Percentiles rank a stretch among this genome's conserved stretches.
Evolutionary conservation across 2,797 vertebrate species (phyloP).

Genomic region (Bufotes viridis): DNA sequence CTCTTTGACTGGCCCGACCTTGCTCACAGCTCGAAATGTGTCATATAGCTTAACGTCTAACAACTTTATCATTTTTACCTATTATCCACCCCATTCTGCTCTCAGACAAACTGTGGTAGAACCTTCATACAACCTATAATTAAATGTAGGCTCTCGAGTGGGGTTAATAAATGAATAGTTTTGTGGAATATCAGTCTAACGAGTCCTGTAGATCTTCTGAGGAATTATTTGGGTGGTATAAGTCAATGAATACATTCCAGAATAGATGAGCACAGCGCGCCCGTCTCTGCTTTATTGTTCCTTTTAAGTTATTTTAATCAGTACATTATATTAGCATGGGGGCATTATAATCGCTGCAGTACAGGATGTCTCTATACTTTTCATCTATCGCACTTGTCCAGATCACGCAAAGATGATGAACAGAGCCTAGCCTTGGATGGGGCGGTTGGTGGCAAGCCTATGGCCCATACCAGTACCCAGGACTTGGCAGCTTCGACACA

Average conservation of each 20-base stretch:
- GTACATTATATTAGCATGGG: background rate
- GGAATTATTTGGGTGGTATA: slow-evolving; percentile 2
- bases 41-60: background rate
- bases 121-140: background rate
- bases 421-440: background rate
- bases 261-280: background rate
- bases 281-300: background rate
- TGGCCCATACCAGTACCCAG: background rate
- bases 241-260: background rate
- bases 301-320: slow-evolving; percentile 10
- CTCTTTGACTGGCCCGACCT: background rate
- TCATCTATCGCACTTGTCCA: background rate
- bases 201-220: background rate
- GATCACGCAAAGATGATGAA: background rate
- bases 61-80: too few species aligned
- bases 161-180: background rate
- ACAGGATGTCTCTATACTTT: background rate
- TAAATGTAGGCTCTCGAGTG: background rate
- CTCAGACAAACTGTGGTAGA: background rate
- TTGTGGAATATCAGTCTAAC: background rate
- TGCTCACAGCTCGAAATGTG: background rate
- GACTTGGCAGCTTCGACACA: too few species aligned
- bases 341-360: background rate
- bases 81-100: background rate
- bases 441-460: background rate